Percentiles rank a stretch among this genome's conserved stretches.
These are phyloP conservation scores for Nylanderia fulva DNA, from an alignment of 1,140 invertebrate species.

Conservation along the genomic window DNA sequence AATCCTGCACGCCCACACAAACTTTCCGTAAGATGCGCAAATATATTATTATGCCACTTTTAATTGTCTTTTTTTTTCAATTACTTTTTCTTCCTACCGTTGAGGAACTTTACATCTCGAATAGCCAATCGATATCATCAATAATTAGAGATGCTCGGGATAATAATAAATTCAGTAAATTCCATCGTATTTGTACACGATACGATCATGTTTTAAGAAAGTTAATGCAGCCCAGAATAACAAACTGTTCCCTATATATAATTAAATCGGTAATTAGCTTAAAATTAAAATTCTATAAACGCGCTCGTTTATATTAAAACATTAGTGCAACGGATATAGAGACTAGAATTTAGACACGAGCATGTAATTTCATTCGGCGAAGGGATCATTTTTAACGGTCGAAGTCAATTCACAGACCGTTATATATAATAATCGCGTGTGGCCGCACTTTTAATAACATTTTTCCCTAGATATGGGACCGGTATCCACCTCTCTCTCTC, in stretches of 20 bases:
- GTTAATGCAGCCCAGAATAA: neutral
- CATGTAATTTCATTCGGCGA: neutral
- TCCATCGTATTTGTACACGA: neutral
- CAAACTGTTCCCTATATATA: too few species aligned
- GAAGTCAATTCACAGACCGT: neutral
- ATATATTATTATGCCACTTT: neutral
- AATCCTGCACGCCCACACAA: neutral
- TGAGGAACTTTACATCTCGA: neutral
- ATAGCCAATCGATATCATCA: neutral
- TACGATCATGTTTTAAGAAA: neutral
- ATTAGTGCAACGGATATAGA: too few species aligned
- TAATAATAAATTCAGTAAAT: slow-evolving; percentile 4
- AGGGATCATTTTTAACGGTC: slow-evolving; percentile 32
- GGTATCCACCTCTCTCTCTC: slow-evolving; percentile 6
- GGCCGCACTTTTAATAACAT: slow-evolving; percentile 71
- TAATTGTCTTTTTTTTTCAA: neutral
- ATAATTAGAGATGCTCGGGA: neutral
- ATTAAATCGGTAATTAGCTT: slow-evolving; percentile 18
- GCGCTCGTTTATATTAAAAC: neutral
- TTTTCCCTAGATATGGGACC: slow-evolving; percentile 57
- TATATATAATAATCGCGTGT: slow-evolving; percentile 19
- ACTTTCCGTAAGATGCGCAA: slow-evolving; percentile 49
- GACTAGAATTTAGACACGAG: neutral
- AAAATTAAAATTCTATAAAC: slow-evolving; percentile 1
- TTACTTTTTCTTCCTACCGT: neutral